Percentiles rank a stretch among this genome's conserved stretches.
These are phyloP conservation scores for Phyllotreta striolata DNA, from an alignment of 2,888 invertebrate genomes.

Conservation along the genomic window DNA sequence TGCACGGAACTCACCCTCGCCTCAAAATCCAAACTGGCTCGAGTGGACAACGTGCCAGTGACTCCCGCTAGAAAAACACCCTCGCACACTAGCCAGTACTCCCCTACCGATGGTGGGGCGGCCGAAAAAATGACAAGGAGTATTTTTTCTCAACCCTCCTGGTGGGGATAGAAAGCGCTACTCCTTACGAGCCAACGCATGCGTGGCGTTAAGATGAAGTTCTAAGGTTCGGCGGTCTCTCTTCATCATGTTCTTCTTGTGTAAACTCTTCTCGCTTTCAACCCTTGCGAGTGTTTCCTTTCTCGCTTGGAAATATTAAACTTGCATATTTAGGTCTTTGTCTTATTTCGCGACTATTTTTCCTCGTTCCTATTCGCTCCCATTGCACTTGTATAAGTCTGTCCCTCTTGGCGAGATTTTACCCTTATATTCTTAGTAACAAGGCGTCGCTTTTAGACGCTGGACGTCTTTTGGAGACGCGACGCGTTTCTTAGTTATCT, in stretches of 20 bases:
- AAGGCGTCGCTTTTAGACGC: conserved; percentile 62
- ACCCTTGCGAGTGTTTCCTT: conserved; percentile 54
- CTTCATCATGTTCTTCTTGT: conserved; percentile 55
- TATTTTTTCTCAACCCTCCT: conserved; percentile 55
- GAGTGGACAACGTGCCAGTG: conserved; percentile 18
- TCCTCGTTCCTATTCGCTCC: conserved; percentile 50
- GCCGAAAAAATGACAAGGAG: conserved; percentile 58
- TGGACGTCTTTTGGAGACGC: conserved; percentile 62
- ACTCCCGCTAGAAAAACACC: conserved; percentile 41
- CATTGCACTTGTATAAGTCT: conserved; percentile 55
- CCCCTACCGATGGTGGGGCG: conserved; percentile 52
- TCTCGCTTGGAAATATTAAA: conserved; percentile 54
- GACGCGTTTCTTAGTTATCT: conserved; percentile 62
- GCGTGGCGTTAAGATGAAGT: conserved; percentile 60
- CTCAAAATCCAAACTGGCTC: conserved; percentile 39
- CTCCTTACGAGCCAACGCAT: conserved; percentile 60
- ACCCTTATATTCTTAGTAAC: conserved; percentile 61
- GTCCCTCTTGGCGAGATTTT: conserved; percentile 52
- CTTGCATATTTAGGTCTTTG: conserved; percentile 56
- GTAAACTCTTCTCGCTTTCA: conserved; percentile 53
- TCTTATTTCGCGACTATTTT: conserved; percentile 57
- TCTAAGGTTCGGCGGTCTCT: conserved; percentile 59
- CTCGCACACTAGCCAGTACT: conserved; percentile 42
- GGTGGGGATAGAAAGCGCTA: conserved; percentile 56
- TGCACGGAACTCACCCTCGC: conserved; percentile 35